A percentile compares a stretch with the other conserved stretches of the same genome.
Evolutionary conservation across 1,140 invertebrate species (phyloP).

Genomic region (Scaptomyza graminum): DNA sequence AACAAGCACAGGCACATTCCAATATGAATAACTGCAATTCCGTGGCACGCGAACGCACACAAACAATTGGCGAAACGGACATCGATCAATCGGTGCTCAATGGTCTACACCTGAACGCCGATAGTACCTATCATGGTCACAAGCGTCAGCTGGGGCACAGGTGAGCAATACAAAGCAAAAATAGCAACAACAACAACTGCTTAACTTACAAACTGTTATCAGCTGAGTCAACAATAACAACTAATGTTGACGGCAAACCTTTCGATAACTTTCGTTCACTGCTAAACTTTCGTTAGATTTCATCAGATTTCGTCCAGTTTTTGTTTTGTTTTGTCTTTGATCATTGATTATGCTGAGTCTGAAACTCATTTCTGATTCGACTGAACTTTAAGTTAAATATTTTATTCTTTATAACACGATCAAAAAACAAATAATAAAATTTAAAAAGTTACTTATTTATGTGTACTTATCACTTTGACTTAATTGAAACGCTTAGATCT

Average conservation of each 20-base stretch:
- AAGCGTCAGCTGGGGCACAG: constrained; percentile 79
- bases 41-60: constrained; percentile 45
- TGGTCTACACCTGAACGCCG: constrained; percentile 48
- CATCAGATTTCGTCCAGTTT: neutral
- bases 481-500: too few relatives aligned
- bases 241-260: neutral
- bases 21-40: constrained; percentile 22
- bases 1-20: constrained; percentile 16
- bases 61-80: constrained; percentile 73
- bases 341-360: too few relatives aligned
- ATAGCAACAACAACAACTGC: neutral
- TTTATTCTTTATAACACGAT: too few relatives aligned
- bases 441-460: too few relatives aligned
- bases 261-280: constrained; percentile 1
- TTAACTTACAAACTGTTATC: constrained; percentile 20
- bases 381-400: too few relatives aligned
- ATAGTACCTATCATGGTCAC: constrained; percentile 61
- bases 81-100: constrained; percentile 79
- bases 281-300: constrained; percentile 3
- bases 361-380: too few relatives aligned
- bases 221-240: constrained; percentile 18
- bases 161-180: constrained; percentile 46
- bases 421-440: too few relatives aligned
- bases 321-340: neutral
- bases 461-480: too few relatives aligned